Evolutionary conservation across 1,140 invertebrate species (phyloP).

Genomic region (Liolophura sinensis): DNA sequence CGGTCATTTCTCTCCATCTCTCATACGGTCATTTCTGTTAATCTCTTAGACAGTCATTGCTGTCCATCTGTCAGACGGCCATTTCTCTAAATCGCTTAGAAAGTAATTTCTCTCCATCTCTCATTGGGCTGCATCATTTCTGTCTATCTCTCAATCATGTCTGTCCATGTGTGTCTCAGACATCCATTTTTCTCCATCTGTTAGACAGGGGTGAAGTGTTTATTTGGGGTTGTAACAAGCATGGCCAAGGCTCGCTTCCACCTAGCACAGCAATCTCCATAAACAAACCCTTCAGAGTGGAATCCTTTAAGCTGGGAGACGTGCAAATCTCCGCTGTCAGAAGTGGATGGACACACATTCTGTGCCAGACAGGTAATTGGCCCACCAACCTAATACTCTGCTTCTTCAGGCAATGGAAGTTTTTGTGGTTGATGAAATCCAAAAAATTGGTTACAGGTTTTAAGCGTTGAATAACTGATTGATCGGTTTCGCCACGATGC

Average conservation of each 20-base stretch:
- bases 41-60: background rate
- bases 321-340: conserved; percentile 18
- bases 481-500: too few relatives aligned
- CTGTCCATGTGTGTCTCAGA: background rate
- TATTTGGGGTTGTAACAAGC: conserved; percentile 80
- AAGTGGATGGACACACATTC: conserved; percentile 42
- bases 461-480: too few relatives aligned
- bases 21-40: background rate
- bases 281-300: conserved; percentile 12
- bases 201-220: conserved; percentile 64
- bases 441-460: too few relatives aligned
- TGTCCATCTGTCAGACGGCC: background rate
- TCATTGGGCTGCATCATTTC: conserved; percentile 2
- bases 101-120: background rate
- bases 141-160: background rate
- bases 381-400: background rate
- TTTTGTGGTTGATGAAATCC: too few relatives aligned
- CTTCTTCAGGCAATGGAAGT: too few relatives aligned
- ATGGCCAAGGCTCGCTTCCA: conserved; percentile 66
- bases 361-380: conserved; percentile 33
- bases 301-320: conserved; percentile 16
- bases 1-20: too few relatives aligned
- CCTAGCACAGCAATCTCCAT: conserved; percentile 2
- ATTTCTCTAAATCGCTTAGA: background rate
- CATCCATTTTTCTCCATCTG: conserved; percentile 37